A percentile compares a stretch with the other conserved stretches of the same genome.
Conservation (phyloP, 2,888 invertebrate species). For the Andrena trimmerana region DNA sequence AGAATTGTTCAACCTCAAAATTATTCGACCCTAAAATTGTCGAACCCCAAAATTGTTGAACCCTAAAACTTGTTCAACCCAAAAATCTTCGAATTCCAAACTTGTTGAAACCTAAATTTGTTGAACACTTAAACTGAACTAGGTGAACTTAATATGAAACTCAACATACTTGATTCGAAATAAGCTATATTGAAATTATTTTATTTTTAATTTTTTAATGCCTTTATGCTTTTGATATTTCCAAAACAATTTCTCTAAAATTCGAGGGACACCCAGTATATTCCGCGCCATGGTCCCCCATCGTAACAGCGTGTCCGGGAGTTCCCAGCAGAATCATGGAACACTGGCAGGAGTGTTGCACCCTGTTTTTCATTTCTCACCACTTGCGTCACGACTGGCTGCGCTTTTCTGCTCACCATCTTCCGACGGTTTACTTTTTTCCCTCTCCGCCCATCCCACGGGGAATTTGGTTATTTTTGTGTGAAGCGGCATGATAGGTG, state of each 20-base stretch:
- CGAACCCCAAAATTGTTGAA: neutral
- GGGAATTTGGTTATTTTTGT: conserved; percentile 54
- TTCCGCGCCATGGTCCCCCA: neutral
- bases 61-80: neutral
- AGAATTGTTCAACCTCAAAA: neutral
- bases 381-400: conserved; percentile 29
- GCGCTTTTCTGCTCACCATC: conserved; percentile 53
- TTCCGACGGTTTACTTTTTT: conserved; percentile 52
- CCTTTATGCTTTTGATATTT: too few relatives aligned
- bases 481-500: conserved; percentile 22
- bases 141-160: too few relatives aligned
- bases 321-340: conserved; percentile 8
- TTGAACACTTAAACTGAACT: too few relatives aligned
- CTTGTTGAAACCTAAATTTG: neutral
- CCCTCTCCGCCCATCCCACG: neutral
- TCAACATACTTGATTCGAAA: too few relatives aligned
- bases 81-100: neutral
- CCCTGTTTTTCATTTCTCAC: conserved; percentile 33
- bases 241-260: too few relatives aligned
- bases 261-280: neutral
- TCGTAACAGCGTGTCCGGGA: neutral
- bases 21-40: neutral
- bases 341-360: conserved; percentile 10
- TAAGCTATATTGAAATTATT: too few relatives aligned
- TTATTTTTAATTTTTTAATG: too few relatives aligned